These are phyloP conservation scores for Hypsopygia costalis DNA, from an alignment of 2,888 invertebrate genomes.

Conservation along the genomic window DNA sequence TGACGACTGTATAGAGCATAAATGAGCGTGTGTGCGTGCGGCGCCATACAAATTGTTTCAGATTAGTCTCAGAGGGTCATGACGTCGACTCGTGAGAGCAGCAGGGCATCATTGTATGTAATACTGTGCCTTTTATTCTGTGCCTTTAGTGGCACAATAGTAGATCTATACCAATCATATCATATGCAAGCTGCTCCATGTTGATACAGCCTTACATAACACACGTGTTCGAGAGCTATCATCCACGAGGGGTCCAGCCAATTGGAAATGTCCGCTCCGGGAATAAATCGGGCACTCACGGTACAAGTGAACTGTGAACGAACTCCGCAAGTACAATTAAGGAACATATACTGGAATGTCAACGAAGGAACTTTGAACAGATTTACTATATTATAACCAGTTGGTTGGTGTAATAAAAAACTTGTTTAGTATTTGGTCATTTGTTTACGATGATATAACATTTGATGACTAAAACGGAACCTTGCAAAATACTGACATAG, in stretches of 20 bases:
- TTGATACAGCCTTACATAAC: background rate
- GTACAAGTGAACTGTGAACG: slow-evolving; percentile 4
- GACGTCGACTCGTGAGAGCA: too few relatives aligned
- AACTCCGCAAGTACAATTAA: slow-evolving; percentile 3
- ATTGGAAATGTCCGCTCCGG: slow-evolving; percentile 68
- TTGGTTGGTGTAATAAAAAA: background rate
- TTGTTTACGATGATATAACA: background rate
- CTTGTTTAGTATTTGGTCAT: background rate
- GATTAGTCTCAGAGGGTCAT: too few relatives aligned
- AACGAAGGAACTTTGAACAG: background rate
- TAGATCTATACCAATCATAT: too few relatives aligned
- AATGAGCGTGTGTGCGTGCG: too few relatives aligned
- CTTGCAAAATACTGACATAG: background rate
- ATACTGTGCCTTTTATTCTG: too few relatives aligned
- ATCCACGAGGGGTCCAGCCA: slow-evolving; percentile 47
- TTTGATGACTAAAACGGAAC: background rate
- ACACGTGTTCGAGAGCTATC: slow-evolving; percentile 32
- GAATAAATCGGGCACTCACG: slow-evolving; percentile 5
- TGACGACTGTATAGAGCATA: too few relatives aligned
- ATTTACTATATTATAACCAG: background rate
- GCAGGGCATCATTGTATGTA: too few relatives aligned
- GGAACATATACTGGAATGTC: background rate
- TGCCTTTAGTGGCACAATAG: too few relatives aligned
- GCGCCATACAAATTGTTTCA: too few relatives aligned
- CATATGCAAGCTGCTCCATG: background rate